Conservation (phyloP, 2,797 vertebrate genomes). For the Lepidocolaptes lacrymiger region DNA sequence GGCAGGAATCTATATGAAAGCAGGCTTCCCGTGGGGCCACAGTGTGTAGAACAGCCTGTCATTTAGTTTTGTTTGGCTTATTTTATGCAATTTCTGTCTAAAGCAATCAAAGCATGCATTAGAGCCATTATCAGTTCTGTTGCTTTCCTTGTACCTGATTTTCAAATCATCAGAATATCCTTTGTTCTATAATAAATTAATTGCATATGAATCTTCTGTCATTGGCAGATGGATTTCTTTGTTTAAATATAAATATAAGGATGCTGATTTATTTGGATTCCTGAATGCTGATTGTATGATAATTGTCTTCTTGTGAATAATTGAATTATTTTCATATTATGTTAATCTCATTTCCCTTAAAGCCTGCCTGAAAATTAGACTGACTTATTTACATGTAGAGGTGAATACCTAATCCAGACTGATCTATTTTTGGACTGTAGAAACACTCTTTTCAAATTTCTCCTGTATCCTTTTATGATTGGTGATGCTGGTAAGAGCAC, state of each 20-base stretch:
- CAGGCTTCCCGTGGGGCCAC: neutral
- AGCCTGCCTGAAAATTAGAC: constrained; percentile 13
- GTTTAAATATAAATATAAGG: constrained; percentile 33
- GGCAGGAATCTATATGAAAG: neutral
- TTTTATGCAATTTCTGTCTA: neutral
- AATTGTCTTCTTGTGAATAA: constrained; percentile 59
- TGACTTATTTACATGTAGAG: constrained; percentile 36
- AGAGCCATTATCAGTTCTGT: constrained; percentile 6
- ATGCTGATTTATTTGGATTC: constrained; percentile 58
- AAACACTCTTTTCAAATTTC: neutral
- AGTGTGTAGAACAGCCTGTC: neutral
- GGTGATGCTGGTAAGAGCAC: neutral
- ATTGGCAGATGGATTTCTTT: constrained; percentile 29
- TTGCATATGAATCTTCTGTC: constrained; percentile 15
- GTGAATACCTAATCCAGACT: neutral
- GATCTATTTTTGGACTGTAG: constrained; percentile 17
- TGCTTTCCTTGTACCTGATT: neutral
- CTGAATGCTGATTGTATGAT: constrained; percentile 47
- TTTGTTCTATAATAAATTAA: constrained; percentile 55
- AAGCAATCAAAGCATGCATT: constrained; percentile 21
- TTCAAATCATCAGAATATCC: neutral
- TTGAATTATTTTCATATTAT: constrained; percentile 55
- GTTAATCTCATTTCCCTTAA: constrained; percentile 52
- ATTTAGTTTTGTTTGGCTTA: neutral
- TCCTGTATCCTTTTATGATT: constrained; percentile 19